Base-by-base conservation (phyloP, 1,140 invertebrate genomes). In the Zelostemma sp. region DNA sequence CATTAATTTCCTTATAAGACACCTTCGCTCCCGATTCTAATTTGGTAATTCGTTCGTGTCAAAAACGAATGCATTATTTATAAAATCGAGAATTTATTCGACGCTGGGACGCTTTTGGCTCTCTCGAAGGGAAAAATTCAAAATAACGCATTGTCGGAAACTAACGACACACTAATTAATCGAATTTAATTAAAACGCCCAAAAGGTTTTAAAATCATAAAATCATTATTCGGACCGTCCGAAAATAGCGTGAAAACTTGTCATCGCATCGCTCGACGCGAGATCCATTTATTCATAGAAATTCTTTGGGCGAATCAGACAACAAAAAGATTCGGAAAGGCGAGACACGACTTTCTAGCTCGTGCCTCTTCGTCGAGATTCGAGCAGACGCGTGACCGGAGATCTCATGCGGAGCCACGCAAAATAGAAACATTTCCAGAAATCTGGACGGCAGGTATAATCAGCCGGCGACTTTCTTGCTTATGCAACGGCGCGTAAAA, bases 401-500 rank as follows among this genome's bases (percentile, higher is more conserved):
- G 58, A 59, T 72, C 63, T 60, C 51, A 60, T 67, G 58, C 43
- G 31, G 67, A 68, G 53, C 40, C 9, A 61, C 47, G 49, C 40
- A 59, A 56, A 68, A 64, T 38, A 53, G 50, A 75, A 63, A 51
- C 31, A 49, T 78, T 78, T 76, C 55, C 74, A 75, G 71, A 72
- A 73, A 69, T 74, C 76, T 60, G 56, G 33, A 62, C 46, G 57
- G 53, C 57, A 77, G 68, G 69, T 69, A 74, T 67, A 72, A 71
- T 66, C 54, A 35, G 55, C 35, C 47, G 47, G 57, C 55, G 57
- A 70, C 69, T 75, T 73, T 77, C 72, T 48, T 69, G 73, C 75
- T 82, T 81, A 80, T 78, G 80, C 75, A 81, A 81, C 65, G 53
- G 54, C 50, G 68, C 66, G 72, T 75, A 80, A 79, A 83, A 83